Evolutionary conservation across 2,113 vertebrate genomes (phyloP), one percentile per base, ranked within the genome.

Genomic region (Erinaceus europaeus): DNA sequence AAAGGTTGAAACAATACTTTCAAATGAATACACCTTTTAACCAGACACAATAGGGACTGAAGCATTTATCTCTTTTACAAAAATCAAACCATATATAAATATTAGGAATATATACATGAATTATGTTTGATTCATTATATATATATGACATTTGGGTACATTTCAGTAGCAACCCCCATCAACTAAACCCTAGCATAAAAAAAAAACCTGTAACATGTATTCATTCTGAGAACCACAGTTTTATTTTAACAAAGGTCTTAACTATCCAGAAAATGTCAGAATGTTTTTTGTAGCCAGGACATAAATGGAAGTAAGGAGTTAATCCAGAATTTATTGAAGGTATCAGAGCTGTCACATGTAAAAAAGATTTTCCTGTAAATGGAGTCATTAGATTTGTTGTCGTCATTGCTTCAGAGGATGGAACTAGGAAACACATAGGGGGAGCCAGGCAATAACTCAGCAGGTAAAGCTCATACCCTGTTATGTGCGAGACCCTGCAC

Each of bases 21-120:
- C 61, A 79, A 50, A 29, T 50, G n/a, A 42, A 71, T 86, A 83
- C 34, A 78, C 27, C 52, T 83, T 76, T 83, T 46, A 74, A 62
- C 21, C 32, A 75, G 5, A 29, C 75, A 85, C 53, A 82, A 67
- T 18, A 62, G 46, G 53, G 81, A 74, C 59, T 42, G 21, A 83
- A 84, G 83, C 53, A 65, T 64, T 65, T 84, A 77, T 79, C 25
- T 79, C 25, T 23, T 82, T 53, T 36, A 38, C 18, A 62, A 52
- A 29, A 59, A 34, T 72, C 4, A n/a, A n/a, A n/a, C n/a, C n/a
- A n/a, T n/a, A n/a, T n/a, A n/a, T n/a, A n/a, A n/a, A n/a, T n/a
- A n/a, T n/a, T n/a, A n/a, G n/a, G n/a, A n/a, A n/a, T n/a, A n/a
- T n/a, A n/a, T n/a, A n/a, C n/a, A n/a, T n/a, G n/a, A n/a, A n/a